Evolutionary conservation across 2,797 vertebrate genomes (phyloP), one percentile per base, ranked within the genome.

Genomic region (Clamator glandarius): DNA sequence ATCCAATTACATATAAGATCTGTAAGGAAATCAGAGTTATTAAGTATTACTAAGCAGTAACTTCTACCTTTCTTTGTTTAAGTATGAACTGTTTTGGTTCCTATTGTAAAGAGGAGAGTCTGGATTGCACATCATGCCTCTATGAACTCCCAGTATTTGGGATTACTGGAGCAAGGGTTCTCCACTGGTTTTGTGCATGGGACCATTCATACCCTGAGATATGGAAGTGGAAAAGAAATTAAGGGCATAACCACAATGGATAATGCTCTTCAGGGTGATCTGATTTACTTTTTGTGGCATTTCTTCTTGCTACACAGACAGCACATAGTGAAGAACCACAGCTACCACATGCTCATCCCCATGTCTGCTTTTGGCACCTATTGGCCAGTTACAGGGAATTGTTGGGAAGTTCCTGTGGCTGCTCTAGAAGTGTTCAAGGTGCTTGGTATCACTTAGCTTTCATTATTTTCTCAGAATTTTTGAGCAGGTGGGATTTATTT

Each of bases 401-500:
- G 11, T 17, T 64, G 31, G 33, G 26, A 77, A 20, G 26, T 23
- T 89, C 31, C 62, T 0, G 1, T 41, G n/a, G 31, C 54, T 75
- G 8, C 28, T 68, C 19, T n/a, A 91, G 39, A 77, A 90, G 42
- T 18, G 2, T 48, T 51, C 31, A 67, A 82, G 41, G 48, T 92
- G 15, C 36, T 67, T 50, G 13, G 9, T 63, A 63, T 26, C 5
- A 3, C 36, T 81, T 75, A 16, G 41, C 6, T 39, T 89, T 89
- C 55, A 35, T n/a, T 91, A 64, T 31, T 66, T 5, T 89, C 42
- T 55, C 26, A 55, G n/a, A 64, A 6, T 50, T 79, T 66, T 85
- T 35, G 62, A 87, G 69, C 29, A 91, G 73, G 44, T 59, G 41
- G 79, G 79, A 84, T 89, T 86, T 91, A 88, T 90, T 93, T 93